Evolutionary conservation across 2,888 invertebrate species (phyloP).

Genomic region (Helobdella robusta): DNA sequence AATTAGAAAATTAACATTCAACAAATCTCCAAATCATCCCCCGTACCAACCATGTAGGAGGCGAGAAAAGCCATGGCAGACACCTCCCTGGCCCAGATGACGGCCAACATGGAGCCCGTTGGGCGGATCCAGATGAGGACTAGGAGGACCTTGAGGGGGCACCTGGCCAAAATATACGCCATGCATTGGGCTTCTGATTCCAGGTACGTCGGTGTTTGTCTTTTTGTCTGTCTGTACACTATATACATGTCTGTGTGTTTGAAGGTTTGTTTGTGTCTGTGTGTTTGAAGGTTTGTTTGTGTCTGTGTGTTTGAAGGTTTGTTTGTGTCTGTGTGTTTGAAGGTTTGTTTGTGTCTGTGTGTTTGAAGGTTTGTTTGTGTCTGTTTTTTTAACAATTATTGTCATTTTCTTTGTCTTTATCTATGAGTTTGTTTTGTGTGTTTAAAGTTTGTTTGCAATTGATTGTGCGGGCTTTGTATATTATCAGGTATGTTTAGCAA

Average conservation of each 20-base stretch:
- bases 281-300: not conserved
- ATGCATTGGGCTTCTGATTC: slow-evolving; percentile 99
- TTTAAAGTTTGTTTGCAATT: not conserved
- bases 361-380: not conserved
- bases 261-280: not conserved
- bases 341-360: not conserved
- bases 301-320: not conserved
- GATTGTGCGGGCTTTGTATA: not conserved
- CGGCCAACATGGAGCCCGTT: slow-evolving; percentile 91
- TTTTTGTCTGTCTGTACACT: slow-evolving; percentile 12
- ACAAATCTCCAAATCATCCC: no score
- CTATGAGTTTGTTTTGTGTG: no score
- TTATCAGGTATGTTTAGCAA: not conserved
- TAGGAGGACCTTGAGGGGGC: slow-evolving; percentile 91
- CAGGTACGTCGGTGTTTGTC: slow-evolving; percentile 51
- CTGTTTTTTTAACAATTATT: no score
- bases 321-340: not conserved
- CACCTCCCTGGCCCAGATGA: slow-evolving; percentile 91
- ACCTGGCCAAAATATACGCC: slow-evolving; percentile 99
- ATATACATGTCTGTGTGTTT: slow-evolving; percentile 18
- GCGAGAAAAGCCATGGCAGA: slow-evolving; percentile 98
- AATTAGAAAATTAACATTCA: no score
- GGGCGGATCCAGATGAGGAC: slow-evolving; percentile 99
- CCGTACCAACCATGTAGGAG: no score
- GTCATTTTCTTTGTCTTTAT: no score